phyloP scores from a whole-genome alignment of 2,113 vertebrate genomes.

The Lamprologus speciosus region DNA sequence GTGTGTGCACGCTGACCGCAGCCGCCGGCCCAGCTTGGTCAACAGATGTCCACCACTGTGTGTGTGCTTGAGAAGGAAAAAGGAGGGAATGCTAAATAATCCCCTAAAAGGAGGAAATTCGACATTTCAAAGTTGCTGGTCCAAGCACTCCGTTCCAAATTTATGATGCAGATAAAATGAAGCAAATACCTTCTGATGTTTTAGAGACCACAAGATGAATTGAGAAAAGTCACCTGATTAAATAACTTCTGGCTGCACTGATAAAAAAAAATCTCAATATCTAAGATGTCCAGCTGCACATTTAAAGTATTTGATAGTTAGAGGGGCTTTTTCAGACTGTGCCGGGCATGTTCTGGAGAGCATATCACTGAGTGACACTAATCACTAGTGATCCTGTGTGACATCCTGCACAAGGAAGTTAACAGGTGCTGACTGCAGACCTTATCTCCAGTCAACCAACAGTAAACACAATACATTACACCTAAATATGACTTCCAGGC shows the following conservation, averaged over 20 bases:
- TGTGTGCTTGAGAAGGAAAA: not conserved
- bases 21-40: conserved; percentile 16
- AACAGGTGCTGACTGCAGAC: not conserved
- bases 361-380: not conserved
- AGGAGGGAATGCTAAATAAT: not conserved
- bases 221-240: not conserved
- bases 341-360: accelerated
- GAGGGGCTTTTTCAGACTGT: not conserved
- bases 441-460: not conserved
- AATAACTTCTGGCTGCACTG: not conserved
- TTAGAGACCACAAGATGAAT: not conserved
- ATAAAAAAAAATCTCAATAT: not conserved
- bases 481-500: not conserved
- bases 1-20: not conserved
- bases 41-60: conserved; percentile 32
- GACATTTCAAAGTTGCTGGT: not conserved
- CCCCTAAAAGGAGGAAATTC: not conserved
- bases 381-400: not conserved
- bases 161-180: not conserved
- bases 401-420: not conserved
- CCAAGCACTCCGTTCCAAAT: not conserved
- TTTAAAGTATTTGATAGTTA: not conserved
- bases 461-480: not conserved
- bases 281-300: not conserved
- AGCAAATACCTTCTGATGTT: not conserved